Base-by-base conservation (phyloP, 1,140 invertebrate species). In the Homarus americanus region DNA sequence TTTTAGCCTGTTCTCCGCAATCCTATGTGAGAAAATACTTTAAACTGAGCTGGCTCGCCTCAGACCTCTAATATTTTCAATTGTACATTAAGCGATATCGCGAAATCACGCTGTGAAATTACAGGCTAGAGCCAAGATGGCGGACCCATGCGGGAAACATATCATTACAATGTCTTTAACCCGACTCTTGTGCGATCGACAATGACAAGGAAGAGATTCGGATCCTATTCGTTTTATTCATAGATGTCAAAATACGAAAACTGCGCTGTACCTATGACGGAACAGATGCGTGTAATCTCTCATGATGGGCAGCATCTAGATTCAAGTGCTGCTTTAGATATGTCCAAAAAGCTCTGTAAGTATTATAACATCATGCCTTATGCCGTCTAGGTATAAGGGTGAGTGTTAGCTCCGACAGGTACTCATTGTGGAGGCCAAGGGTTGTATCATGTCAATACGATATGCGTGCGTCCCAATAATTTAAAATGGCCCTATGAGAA, bases 131-230 rank as follows among this genome's bases (percentile, higher is more conserved):
- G 34, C 36, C 75, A 79, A 41, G 76, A 40, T 63, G 78, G 76
- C 75, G 76, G 85, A 32, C 75, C 53, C 34, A n/a, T n/a, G 75
- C 49, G 75, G 58, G 85, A 78, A 87, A 66, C 85, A 87, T 87
- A 80, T 69, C 85, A 87, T 87, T 80, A 87, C 75, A 87, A 34
- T 87, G 85, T 87, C 85, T 87, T 87, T 87, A 87, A 87, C 85
- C 76, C 53, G 85, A 87, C 49, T 79, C 75, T 87, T 87, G 85
- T 87, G 85, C 63, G 85, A 80, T 80, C 75, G 53, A 24, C 85
- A 87, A 40, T 80, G 85, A 87, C 85, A 87, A 87, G 85, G 58
- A 34, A 69, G 63, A 83, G 82, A 63, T 63, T 69, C 82, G 63
- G 38, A 69, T 83, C 82, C 82, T 83, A 40, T 83, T 63, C n/a